Evolutionary conservation across 2,888 invertebrate genomes (phyloP), one percentile per base, ranked within the genome.

Genomic region (Epirrhoe tristata): DNA sequence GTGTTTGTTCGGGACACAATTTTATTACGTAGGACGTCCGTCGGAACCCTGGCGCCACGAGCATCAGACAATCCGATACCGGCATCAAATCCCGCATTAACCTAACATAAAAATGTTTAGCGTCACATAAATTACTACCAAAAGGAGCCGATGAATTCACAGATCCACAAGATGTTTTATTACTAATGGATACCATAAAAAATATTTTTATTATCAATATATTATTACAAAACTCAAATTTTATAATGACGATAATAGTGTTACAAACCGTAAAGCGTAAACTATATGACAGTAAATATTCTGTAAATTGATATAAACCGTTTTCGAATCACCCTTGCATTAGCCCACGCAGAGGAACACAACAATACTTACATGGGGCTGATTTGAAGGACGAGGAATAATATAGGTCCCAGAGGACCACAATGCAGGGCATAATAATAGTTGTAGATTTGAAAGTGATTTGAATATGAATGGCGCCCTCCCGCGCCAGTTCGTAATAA

Each of bases 361-460:
- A 86, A 90, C 88, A 90, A 91, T 87, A 88, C 88, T 87, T 86
- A 87, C 86, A 85, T 80, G 82, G 87, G 84, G 87, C 82, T 82
- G 87, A 87, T 91, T 89, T 87, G 88, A 85, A 92, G 92, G 92
- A 91, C 91, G 80, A 84, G 79, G 84, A 86, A 88, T 89, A 90
- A 92, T 88, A 90, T 91, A 90, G 89, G 89, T 91, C 92, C 88
- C 93, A 76, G 84, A 90, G 92, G 93, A 92, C 85, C 78, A 93
- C 91, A 93, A 93, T 91, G 87, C 86, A 77, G 75, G 82, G 87
- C 83, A 89, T 92, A 93, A 93, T 93, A 93, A 93, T 93, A 93
- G 93, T 92, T 91, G 91, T 92, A 91, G 91, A 92, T 93, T 92
- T 91, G 90, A 91, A 87, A 91, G 89, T 89, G 84, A 93, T 93